phyloP scores from a whole-genome alignment of 2,888 invertebrate genomes.

The Aquatica leii region DNA sequence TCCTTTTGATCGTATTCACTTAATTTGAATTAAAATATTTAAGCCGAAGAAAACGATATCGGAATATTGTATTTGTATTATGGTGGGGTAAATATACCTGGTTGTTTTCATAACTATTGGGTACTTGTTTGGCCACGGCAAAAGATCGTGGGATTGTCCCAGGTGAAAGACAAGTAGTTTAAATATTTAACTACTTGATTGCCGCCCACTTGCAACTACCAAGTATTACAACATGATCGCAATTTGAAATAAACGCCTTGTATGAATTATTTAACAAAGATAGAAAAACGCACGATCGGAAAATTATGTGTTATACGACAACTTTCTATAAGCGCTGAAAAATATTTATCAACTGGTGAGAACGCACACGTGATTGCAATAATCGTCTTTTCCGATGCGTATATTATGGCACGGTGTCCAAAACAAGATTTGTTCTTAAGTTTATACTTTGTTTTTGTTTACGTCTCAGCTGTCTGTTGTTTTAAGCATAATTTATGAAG shows the following conservation, averaged over 20 bases:
- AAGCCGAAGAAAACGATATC: conserved; percentile 13
- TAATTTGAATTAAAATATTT: conserved; percentile 27
- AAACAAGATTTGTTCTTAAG: too few relatives aligned
- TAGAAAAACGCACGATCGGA: conserved; percentile 20
- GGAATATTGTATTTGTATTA: conserved; percentile 40
- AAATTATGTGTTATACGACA: neutral
- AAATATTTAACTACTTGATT: conserved; percentile 35
- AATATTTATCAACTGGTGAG: too few relatives aligned
- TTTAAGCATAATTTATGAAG: conserved; percentile 42
- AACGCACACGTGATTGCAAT: too few relatives aligned
- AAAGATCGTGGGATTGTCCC: conserved; percentile 38
- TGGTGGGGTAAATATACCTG: conserved; percentile 41
- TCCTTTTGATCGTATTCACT: conserved; percentile 25
- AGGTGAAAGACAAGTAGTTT: conserved; percentile 25
- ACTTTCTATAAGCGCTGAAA: too few relatives aligned
- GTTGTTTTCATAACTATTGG: conserved; percentile 41
- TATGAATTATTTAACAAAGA: conserved; percentile 24
- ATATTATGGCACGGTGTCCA: too few relatives aligned
- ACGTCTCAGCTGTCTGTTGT: conserved; percentile 39
- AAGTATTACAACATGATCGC: conserved; percentile 31
- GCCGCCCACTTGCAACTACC: conserved; percentile 26
- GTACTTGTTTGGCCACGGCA: conserved; percentile 42
- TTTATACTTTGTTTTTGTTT: conserved; percentile 37
- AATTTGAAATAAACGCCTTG: conserved; percentile 22
- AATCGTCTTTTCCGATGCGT: too few relatives aligned